Percentiles rank a stretch among this genome's conserved stretches.
phyloP scores from a whole-genome alignment of 2,888 invertebrate genomes.

The Athalia cordata region DNA sequence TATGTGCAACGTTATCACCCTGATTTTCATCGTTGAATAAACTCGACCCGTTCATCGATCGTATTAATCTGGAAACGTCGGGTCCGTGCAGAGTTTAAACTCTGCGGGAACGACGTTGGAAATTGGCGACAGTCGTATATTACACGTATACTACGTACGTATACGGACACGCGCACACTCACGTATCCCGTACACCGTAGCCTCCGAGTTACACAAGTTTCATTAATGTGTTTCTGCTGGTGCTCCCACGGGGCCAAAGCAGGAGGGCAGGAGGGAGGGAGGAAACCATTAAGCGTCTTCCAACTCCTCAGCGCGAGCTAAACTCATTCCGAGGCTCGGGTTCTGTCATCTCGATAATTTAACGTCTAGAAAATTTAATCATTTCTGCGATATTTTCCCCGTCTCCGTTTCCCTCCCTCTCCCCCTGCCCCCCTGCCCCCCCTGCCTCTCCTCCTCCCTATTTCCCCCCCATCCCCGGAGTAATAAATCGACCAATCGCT shows the following conservation, averaged over 20 bases:
- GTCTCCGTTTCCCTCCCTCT: neutral
- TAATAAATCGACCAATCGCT: constrained; percentile 46
- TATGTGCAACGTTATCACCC: too few species aligned
- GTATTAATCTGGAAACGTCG: too few species aligned
- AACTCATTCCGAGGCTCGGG: constrained; percentile 10
- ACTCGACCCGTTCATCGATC: too few species aligned
- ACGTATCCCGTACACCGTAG: neutral
- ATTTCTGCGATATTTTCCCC: constrained; percentile 32
- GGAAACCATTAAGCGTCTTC: constrained; percentile 22
- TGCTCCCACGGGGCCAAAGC: too few species aligned
- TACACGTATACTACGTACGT: neutral
- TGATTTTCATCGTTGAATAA: too few species aligned
- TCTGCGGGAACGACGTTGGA: neutral
- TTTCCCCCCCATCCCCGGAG: neutral
- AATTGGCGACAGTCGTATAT: neutral
- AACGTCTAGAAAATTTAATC: constrained; percentile 31
- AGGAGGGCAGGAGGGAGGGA: neutral
- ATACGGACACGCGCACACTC: neutral
- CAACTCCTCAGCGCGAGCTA: neutral
- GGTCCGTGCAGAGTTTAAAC: too few species aligned
- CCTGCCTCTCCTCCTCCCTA: neutral
- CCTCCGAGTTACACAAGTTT: constrained; percentile 9
- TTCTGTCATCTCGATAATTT: constrained; percentile 32
- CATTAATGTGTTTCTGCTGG: constrained; percentile 6
- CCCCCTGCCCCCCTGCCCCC: neutral